Conservation (phyloP, 2,797 vertebrate genomes). For the Macroramphosus scolopax region DNA sequence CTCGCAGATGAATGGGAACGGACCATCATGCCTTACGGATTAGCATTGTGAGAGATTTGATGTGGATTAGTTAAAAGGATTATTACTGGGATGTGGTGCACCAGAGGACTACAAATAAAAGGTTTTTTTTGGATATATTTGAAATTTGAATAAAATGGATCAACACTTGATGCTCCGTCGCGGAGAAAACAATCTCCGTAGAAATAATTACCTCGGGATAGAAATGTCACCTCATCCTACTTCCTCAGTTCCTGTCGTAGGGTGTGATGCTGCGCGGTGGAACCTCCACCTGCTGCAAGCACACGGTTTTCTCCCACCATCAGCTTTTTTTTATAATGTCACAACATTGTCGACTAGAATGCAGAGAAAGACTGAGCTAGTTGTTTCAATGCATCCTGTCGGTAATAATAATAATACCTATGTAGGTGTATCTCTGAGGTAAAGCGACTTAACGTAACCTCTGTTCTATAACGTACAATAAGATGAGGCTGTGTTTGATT, state of each 20-base stretch:
- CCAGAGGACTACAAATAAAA: constrained; percentile 42
- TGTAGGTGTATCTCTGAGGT: no score
- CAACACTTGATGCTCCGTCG: constrained; percentile 21
- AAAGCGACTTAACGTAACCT: no score
- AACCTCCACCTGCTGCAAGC: no score
- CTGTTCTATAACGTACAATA: no score
- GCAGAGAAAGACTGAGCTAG: no score
- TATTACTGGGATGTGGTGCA: constrained; percentile 62
- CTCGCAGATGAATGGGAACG: constrained; percentile 53
- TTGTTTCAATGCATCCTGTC: no score
- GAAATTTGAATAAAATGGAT: constrained; percentile 37
- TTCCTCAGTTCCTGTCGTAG: neutral
- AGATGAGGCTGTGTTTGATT: no score
- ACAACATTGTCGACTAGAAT: no score
- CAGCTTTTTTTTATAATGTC: no score
- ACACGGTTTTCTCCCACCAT: no score
- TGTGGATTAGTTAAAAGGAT: constrained; percentile 76
- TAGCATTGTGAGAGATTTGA: constrained; percentile 71
- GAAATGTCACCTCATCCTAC: constrained; percentile 45
- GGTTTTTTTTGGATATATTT: constrained; percentile 46
- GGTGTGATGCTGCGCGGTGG: no score
- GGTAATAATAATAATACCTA: no score
- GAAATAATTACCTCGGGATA: constrained; percentile 36
- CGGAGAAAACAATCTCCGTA: constrained; percentile 14
- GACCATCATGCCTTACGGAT: constrained; percentile 61